Evolutionary conservation across 2,797 vertebrate genomes (phyloP), one percentile per base, ranked within the genome.

Genomic region (Momotus momota): DNA sequence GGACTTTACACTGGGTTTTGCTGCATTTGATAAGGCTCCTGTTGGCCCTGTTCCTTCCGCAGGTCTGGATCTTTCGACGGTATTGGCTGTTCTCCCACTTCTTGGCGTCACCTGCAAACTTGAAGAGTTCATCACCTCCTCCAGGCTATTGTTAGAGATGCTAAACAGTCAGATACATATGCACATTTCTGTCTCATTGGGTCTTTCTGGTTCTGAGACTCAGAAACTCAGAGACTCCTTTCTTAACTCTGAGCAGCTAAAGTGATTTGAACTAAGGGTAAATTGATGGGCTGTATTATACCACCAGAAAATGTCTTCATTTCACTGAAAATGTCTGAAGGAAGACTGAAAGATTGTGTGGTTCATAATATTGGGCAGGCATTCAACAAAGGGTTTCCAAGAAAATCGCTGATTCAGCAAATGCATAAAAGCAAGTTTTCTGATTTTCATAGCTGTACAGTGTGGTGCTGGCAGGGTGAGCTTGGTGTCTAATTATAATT

Each of bases 321-420:
- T 96, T 89, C 35, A 78, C 41, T 82, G 38, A 69, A 77, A 70
- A 46, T 86, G 25, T 46, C 55, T 91, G 55, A 94, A 70, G 54
- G 25, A 88, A 84, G 60, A 66, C 23, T 57, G n/a, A 86, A 82
- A 75, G 43, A 73, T 43, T 78, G 33, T n/a, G 43, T 62, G 12
- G 48, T 82, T 95, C 60, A 77, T 77, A 69, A 90, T 77, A 69
- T 70, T 62, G 29, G 46, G 33, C 33, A 90, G 66, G 46, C 45
- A 81, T 95, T 94, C 81, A 92, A 51, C 14, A 67, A 77, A 86
- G 22, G 43, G 27, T 71, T 86, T 96, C 90, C 48, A 95, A 92
- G 90, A 92, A 93, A 93, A 90, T 45, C 12, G 88, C 57, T 88
- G 17, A 16, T 93, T 96, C 74, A 87, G 64, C 67, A 94, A 84